Percentiles rank a stretch among this genome's conserved stretches.
phyloP scores from a whole-genome alignment of 1,140 invertebrate genomes.

The Pseudomyrmex cubaensis region DNA sequence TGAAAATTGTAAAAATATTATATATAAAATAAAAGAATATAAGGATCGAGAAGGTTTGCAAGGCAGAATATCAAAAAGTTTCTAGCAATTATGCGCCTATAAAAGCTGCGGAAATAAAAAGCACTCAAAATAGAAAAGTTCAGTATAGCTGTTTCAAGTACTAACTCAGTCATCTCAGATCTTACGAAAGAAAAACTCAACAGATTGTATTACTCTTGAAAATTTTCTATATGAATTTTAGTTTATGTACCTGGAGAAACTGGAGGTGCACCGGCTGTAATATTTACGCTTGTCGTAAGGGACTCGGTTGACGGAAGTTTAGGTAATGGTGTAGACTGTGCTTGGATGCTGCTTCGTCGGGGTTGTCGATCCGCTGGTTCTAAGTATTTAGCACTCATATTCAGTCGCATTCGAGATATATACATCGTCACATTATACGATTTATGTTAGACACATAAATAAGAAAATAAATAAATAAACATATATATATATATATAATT shows the following conservation, averaged over 20 bases:
- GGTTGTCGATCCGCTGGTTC: constrained; percentile 81
- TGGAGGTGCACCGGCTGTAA: constrained; percentile 78
- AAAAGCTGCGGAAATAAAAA: constrained; percentile 21
- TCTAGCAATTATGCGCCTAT: constrained; percentile 6
- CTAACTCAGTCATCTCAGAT: constrained; percentile 50
- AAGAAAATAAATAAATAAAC: too few species aligned
- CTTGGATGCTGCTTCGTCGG: constrained; percentile 82
- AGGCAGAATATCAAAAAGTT: constrained; percentile 15
- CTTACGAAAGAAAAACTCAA: constrained; percentile 26
- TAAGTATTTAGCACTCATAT: constrained; percentile 74
- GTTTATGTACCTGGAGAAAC: constrained; percentile 81
- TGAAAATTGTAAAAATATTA: constrained; percentile 10
- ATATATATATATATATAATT: too few species aligned
- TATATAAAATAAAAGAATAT: constrained; percentile 8
- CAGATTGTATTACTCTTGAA: constrained; percentile 53
- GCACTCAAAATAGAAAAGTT: constrained; percentile 25
- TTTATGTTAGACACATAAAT: too few species aligned
- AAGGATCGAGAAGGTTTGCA: neutral
- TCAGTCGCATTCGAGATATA: constrained; percentile 51
- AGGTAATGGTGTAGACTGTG: constrained; percentile 78
- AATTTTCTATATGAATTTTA: constrained; percentile 54
- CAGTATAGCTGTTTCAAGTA: constrained; percentile 21
- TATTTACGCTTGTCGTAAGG: constrained; percentile 79
- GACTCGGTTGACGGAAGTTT: constrained; percentile 84
- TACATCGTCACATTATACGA: constrained; percentile 27